Base-by-base conservation (phyloP, 2,797 vertebrate genomes). In the Anguilla marmorata region DNA sequence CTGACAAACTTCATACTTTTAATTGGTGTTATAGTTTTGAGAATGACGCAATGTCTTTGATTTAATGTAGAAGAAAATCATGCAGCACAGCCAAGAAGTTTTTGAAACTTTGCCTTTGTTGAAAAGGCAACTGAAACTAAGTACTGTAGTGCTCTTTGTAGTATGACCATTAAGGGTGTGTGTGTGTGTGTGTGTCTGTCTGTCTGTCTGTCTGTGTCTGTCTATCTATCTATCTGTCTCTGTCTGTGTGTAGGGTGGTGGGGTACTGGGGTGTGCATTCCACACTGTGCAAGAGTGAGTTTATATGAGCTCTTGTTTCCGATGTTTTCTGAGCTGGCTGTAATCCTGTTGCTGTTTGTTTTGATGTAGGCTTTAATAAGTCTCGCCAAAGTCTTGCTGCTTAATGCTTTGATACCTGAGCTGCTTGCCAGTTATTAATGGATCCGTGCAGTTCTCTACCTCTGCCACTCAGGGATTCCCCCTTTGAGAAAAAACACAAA, bases 331-430 rank as follows among this genome's bases (percentile, higher is more conserved):
- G 7, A 72, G 69, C 30, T 74, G 30, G 69, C 69, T 33, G 69
- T 74, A 74, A 74, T 74, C 69, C 30, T 74, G 27, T 74, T 74
- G 69, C 30, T 33, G 69, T 60, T 60, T 60, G 63, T 74, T 74
- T 74, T 74, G 69, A 74, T 74, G 69, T 74, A 74, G 69, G 69
- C 69, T 74, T 74, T 74, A 30, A 9, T 11, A 74, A 37, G 69
- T 27, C 30, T 74, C 37, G 69, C 69, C 69, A 74, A 37, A 33
- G 69, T 41, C 37, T 41, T 3, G 69, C 69, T 74, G 27, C 69
- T 74, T 11, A 74, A 33, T 74, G 30, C 69, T 74, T 74, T 37
- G 30, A 8, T 33, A 74, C 69, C 69, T 74, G 69, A 74, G 69
- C 69, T 30, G 33, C 30, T 37, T 74, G 69, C 69, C 69, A 37